Conservation (phyloP, 2,113 vertebrate species). For the Campylomormyrus tamandua region DNA sequence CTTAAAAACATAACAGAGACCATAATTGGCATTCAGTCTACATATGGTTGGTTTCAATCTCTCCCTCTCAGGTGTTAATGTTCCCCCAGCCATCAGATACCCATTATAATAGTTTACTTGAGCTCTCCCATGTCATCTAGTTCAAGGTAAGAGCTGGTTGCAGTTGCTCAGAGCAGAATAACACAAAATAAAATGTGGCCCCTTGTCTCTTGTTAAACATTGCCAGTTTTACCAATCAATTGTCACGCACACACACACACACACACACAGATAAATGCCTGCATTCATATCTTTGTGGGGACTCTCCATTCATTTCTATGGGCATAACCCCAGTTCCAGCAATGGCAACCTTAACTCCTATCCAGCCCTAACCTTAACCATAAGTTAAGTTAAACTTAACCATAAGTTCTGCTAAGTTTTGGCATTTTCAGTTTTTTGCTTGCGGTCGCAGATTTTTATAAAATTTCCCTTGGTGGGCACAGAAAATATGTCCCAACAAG, state of each 20-base stretch:
- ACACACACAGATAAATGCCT: neutral
- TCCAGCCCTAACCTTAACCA: neutral
- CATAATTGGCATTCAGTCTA: neutral
- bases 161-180: neutral
- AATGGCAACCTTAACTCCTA: neutral
- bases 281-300: neutral
- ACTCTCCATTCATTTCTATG: neutral
- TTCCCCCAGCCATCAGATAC: neutral
- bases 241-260: neutral
- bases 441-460: neutral
- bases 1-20: neutral
- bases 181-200: neutral
- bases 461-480: no score
- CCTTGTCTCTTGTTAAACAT: neutral
- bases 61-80: neutral
- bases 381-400: neutral
- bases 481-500: neutral
- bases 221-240: neutral
- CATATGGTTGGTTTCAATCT: neutral
- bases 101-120: neutral
- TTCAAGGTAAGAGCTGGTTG: neutral
- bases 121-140: neutral
- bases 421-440: neutral
- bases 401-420: neutral
- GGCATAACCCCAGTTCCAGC: neutral